Evolutionary conservation across 2,797 vertebrate genomes (phyloP), one percentile per base, ranked within the genome.

Genomic region (Dallia pectoralis): DNA sequence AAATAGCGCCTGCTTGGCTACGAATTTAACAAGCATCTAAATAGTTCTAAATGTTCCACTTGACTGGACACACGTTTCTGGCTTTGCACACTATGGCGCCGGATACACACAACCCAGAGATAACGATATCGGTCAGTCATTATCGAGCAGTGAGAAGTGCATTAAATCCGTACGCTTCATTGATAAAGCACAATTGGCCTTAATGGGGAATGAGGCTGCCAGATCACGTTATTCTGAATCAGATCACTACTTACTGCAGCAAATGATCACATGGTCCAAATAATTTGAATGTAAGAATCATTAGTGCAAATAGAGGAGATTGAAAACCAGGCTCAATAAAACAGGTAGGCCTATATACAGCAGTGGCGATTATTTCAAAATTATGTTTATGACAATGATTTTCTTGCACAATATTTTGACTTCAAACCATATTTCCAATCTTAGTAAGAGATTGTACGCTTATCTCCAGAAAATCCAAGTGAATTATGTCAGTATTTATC

Each of bases 1-100:
- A 84, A 76, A 74, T 70, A 69, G 67, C 86, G 77, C 69, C 89
- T 73, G 86, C 91, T 87, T 25, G 87, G 87, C 87, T 87, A 53
- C 79, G 14, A 65, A 83, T 81, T 84, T 88, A 88, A 89, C 78
- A 72, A 84, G 81, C 77, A 81, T 75, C 76, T 80, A 70, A 88
- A 86, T 79, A 80, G 77, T 75, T 82, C 73, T 79, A 69, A 80
- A 85, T 79, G 78, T 77, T 81, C 73, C 73, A 73, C 61, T 72
- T 82, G 74, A 82, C 72, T 77, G 77, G 48, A 64, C 79, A 63
- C 71, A 78, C 75, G 86, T 74, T 76, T 84, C 68, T 25, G 29
- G 66, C 47, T 15, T 61, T 32, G 51, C 30, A 71, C 74, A 74
- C 12, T 44, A 53, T 67, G 71, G 62, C 18, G 2, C 81, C 69